Percentiles rank a stretch among this genome's conserved stretches.
Conservation (phyloP, 2,888 invertebrate species). For the Drosophila mayaguana region DNA sequence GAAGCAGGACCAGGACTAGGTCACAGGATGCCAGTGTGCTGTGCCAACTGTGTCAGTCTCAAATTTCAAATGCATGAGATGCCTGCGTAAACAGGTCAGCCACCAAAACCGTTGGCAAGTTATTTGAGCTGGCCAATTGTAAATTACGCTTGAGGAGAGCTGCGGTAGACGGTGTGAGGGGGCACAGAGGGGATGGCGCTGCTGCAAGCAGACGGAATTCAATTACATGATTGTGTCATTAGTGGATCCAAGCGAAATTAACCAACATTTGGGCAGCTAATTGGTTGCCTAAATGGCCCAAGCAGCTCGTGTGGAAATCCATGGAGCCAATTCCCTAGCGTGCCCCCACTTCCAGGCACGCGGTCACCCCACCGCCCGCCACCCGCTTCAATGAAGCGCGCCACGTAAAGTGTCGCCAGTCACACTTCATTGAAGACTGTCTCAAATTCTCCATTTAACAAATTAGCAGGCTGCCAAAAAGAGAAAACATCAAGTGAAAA, state of each 20-base stretch:
- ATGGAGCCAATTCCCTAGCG: slow-evolving; percentile 22
- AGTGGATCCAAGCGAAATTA: slow-evolving; percentile 67
- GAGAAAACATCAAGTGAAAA: slow-evolving; percentile 9
- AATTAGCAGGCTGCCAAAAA: slow-evolving; percentile 58
- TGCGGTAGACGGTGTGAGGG: neutral
- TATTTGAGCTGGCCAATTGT: slow-evolving; percentile 51
- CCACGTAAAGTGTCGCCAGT: slow-evolving; percentile 70
- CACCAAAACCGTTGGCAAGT: slow-evolving; percentile 60
- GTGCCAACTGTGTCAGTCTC: slow-evolving; percentile 73
- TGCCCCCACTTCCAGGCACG: neutral
- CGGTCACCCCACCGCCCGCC: neutral
- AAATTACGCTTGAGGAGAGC: slow-evolving; percentile 18
- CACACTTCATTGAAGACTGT: slow-evolving; percentile 78
- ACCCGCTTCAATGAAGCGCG: slow-evolving; percentile 61
- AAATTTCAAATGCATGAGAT: slow-evolving; percentile 72
- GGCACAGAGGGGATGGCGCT: neutral
- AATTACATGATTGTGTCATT: slow-evolving; percentile 79
- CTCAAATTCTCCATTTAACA: slow-evolving; percentile 77
- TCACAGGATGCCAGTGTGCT: slow-evolving; percentile 1
- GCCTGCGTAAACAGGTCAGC: slow-evolving; percentile 70
- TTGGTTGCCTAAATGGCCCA: slow-evolving; percentile 74
- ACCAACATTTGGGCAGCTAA: slow-evolving; percentile 80
- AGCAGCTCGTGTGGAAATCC: slow-evolving; percentile 76
- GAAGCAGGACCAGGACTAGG: slow-evolving; percentile 7
- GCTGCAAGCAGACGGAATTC: slow-evolving; percentile 51